These are phyloP conservation scores for Eriocheir sinensis DNA, from an alignment of 1,140 invertebrate genomes.

Conservation along the genomic window DNA sequence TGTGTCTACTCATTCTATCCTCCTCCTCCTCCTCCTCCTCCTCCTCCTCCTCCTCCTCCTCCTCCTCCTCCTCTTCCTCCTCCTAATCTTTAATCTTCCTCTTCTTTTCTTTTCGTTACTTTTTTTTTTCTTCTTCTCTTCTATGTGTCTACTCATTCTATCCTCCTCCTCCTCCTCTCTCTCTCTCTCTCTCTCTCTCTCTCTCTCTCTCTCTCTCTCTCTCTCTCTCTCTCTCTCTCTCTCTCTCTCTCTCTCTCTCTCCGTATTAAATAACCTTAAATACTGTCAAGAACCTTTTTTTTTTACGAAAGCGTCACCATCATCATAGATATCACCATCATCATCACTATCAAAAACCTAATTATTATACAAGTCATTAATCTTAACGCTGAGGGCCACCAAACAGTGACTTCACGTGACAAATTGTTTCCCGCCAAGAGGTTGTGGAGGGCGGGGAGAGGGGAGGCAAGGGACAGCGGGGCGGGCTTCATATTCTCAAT, in stretches of 20 bases:
- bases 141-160: neutral
- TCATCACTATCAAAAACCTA: neutral
- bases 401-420: neutral
- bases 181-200: constrained; percentile 2
- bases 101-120: neutral
- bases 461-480: neutral
- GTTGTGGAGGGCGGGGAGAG: neutral
- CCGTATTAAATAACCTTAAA: neutral
- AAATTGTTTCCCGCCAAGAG: neutral
- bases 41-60: neutral
- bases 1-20: too few relatives aligned
- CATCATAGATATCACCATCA: neutral
- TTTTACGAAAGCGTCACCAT: too few relatives aligned
- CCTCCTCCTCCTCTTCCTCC: neutral
- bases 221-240: constrained; percentile 22
- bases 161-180: neutral
- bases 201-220: neutral
- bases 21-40: constrained; percentile 21
- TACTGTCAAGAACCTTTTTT: too few relatives aligned
- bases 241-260: constrained; percentile 22
- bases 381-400: neutral
- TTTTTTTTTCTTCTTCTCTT: neutral
- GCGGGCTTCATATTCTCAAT: too few relatives aligned
- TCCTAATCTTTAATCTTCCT: neutral
- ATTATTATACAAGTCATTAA: neutral